These are phyloP conservation scores for Daktulosphaira vitifoliae DNA, from an alignment of 1,140 invertebrate species.

Conservation along the genomic window DNA sequence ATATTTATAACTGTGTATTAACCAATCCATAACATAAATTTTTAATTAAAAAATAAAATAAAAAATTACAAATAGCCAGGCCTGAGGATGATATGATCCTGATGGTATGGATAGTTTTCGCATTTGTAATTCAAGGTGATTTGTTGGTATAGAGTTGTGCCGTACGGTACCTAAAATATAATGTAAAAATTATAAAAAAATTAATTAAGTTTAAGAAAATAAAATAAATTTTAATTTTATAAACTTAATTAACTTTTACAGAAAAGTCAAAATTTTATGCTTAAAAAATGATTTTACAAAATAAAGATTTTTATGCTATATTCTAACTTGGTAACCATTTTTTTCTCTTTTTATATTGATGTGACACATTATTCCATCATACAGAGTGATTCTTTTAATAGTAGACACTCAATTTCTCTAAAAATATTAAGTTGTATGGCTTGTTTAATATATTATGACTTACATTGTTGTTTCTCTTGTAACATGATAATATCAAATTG, in stretches of 20 bases:
- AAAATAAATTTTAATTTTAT: background rate
- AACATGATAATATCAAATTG: conserved; percentile 42
- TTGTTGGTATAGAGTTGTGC: conserved; percentile 11
- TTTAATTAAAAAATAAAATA: too few relatives aligned
- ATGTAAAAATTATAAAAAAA: background rate
- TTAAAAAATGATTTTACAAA: too few relatives aligned
- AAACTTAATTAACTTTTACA: background rate
- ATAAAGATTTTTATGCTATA: too few relatives aligned
- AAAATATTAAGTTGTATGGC: too few relatives aligned
- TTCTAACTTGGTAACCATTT: too few relatives aligned
- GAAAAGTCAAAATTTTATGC: too few relatives aligned
- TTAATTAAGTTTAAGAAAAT: background rate
- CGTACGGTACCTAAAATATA: conserved; percentile 1
- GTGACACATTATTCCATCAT: too few relatives aligned
- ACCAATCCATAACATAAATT: too few relatives aligned
- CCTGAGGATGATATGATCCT: conserved; percentile 10
- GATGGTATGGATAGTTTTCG: conserved; percentile 17
- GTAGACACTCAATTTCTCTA: too few relatives aligned
- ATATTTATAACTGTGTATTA: too few relatives aligned
- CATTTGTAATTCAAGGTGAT: conserved; percentile 15
- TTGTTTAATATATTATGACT: background rate
- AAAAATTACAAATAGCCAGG: conserved; percentile 19
- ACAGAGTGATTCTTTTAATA: too few relatives aligned
- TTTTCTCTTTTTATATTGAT: too few relatives aligned
- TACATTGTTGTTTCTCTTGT: conserved; percentile 22